Percentiles rank a stretch among this genome's conserved stretches.
Conservation (phyloP, 2,797 vertebrate species). For the Esox masquinongy region DNA sequence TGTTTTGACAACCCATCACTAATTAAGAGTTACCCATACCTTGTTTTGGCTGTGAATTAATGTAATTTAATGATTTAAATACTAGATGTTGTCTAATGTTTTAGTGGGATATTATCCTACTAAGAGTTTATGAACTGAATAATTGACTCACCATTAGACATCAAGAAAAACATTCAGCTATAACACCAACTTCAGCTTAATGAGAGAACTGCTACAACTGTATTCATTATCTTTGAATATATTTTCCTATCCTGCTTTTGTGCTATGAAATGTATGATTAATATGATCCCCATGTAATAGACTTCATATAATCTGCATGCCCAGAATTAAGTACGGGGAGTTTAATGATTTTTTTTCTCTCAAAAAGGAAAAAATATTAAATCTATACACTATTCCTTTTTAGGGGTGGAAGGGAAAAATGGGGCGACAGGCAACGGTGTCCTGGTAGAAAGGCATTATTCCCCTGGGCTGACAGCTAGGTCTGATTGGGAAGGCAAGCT, state of each 20-base stretch:
- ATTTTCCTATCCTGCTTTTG: slow-evolving; percentile 4
- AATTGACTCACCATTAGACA: not conserved
- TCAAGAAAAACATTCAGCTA: not conserved
- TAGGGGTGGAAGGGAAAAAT: not conserved
- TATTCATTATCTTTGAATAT: slow-evolving; percentile 9
- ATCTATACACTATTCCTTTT: slow-evolving; percentile 3
- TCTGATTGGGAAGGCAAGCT: slow-evolving; percentile 29
- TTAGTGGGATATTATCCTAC: not conserved
- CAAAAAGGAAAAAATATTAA: not conserved
- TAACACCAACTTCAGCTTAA: not conserved
- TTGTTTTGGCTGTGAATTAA: too few species aligned
- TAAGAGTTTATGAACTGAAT: not conserved
- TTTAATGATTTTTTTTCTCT: slow-evolving; percentile 12
- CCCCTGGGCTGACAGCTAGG: not conserved
- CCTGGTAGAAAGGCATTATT: not conserved
- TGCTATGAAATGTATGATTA: slow-evolving; percentile 2
- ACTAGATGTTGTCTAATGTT: not conserved
- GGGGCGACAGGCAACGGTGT: not conserved
- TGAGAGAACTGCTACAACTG: not conserved
- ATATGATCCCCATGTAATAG: slow-evolving; percentile 1
- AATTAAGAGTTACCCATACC: too few species aligned
- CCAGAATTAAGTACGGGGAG: not conserved
- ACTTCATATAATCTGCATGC: not conserved
- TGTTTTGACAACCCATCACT: too few species aligned
- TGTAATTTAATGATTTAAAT: too few species aligned